Conservation (phyloP, 1,140 invertebrate species). For the Grapholita molesta region DNA sequence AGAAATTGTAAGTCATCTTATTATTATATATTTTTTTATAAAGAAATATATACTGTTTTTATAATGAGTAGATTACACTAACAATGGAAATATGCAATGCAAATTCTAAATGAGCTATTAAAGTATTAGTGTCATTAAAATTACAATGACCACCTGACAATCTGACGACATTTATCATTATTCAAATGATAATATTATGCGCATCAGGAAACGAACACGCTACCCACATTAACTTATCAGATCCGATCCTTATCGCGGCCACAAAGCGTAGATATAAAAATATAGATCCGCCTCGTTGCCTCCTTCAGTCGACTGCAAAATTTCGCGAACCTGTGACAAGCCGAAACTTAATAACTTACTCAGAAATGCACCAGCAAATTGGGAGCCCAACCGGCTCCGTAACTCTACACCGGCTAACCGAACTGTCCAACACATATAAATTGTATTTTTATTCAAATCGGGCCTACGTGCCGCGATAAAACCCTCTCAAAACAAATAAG, state of each 20-base stretch:
- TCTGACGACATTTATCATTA: not conserved
- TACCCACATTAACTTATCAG: not conserved
- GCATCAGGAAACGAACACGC: not conserved
- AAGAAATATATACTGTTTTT: not conserved
- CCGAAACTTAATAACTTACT: slow-evolving; percentile 78
- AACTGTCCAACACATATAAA: slow-evolving; percentile 73
- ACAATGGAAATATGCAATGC: not conserved
- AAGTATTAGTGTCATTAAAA: not conserved
- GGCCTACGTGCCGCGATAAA: slow-evolving; percentile 70
- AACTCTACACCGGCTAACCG: slow-evolving; percentile 68
- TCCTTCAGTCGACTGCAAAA: slow-evolving; percentile 59
- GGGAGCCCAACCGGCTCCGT: slow-evolving; percentile 70
- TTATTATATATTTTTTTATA: no score
- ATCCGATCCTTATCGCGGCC: not conserved
- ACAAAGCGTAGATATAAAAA: not conserved
- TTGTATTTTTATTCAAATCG: slow-evolving; percentile 77
- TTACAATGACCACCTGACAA: not conserved
- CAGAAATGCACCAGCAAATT: slow-evolving; percentile 75
- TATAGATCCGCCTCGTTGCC: slow-evolving; percentile 15
- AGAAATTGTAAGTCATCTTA: no score
- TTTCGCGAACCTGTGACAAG: slow-evolving; percentile 74
- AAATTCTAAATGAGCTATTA: not conserved
- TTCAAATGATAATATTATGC: slow-evolving; percentile 3
- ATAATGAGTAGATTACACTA: not conserved
- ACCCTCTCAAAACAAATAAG: slow-evolving; percentile 70